Conservation (phyloP, 2,888 invertebrate genomes). For the Drosophila atripex region DNA sequence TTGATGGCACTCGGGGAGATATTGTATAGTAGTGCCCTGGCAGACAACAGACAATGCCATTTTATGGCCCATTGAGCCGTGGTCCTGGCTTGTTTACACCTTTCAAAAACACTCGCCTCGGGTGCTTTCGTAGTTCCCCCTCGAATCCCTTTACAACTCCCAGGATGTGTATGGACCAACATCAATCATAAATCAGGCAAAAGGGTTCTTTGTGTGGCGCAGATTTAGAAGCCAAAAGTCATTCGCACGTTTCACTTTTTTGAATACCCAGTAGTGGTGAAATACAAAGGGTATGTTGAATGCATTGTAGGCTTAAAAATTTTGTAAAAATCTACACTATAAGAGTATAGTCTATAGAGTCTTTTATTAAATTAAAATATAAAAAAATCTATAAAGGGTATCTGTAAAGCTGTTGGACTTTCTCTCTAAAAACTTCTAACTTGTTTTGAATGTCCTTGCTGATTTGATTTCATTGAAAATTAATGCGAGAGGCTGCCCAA, state of each 20-base stretch:
- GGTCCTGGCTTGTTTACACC: slow-evolving; percentile 77
- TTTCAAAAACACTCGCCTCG: slow-evolving; percentile 72
- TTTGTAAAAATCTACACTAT: not conserved
- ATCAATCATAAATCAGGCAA: slow-evolving; percentile 80
- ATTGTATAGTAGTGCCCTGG: slow-evolving; percentile 26
- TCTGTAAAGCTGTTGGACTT: not conserved
- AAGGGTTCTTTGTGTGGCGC: slow-evolving; percentile 54
- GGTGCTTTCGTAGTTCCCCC: slow-evolving; percentile 9
- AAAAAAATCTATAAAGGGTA: not conserved
- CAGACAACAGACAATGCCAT: slow-evolving; percentile 78
- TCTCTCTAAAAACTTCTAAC: not conserved
- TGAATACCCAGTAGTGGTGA: slow-evolving; percentile 21
- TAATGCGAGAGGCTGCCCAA: slow-evolving; percentile 67
- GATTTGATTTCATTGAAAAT: slow-evolving; percentile 79
- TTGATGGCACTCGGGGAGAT: slow-evolving; percentile 45
- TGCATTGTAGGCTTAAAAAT: not conserved
- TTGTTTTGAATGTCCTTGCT: slow-evolving; percentile 50
- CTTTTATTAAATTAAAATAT: not conserved
- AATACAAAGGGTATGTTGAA: not conserved
- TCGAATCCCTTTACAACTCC: slow-evolving; percentile 40
- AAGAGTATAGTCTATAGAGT: not conserved
- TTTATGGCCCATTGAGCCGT: slow-evolving; percentile 84
- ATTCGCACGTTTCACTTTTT: slow-evolving; percentile 66
- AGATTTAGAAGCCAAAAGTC: slow-evolving; percentile 75
- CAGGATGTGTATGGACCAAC: slow-evolving; percentile 31